phyloP scores from a whole-genome alignment of 2,888 invertebrate species.

The Malacosoma neustria region DNA sequence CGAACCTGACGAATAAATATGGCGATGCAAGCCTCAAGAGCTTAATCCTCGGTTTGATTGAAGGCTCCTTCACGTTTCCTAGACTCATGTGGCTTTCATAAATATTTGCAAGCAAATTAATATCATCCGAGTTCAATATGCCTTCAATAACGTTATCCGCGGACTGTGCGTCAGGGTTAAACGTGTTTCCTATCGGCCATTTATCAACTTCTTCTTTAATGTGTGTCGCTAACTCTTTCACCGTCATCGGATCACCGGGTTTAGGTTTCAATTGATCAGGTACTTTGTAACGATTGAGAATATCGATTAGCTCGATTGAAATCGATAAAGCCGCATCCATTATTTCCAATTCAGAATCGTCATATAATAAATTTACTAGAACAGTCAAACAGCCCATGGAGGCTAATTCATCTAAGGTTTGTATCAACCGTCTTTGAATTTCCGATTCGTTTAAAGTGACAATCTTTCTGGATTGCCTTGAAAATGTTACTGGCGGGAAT shows the following conservation, averaged over 20 bases:
- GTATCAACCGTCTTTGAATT: conserved; percentile 77
- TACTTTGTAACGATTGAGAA: conserved; percentile 74
- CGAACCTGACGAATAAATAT: conserved; percentile 74
- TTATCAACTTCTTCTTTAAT: conserved; percentile 29
- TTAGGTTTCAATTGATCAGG: conserved; percentile 32
- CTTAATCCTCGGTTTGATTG: conserved; percentile 29
- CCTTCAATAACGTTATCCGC: conserved; percentile 77
- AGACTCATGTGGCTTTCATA: conserved; percentile 70
- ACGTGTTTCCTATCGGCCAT: no score
- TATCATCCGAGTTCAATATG: conserved; percentile 77
- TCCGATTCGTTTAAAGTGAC: conserved; percentile 81
- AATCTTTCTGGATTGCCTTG: conserved; percentile 85
- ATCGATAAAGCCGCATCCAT: conserved; percentile 76
- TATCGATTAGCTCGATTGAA: conserved; percentile 64
- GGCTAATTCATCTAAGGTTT: conserved; percentile 80
- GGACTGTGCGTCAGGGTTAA: conserved; percentile 16
- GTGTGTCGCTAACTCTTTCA: conserved; percentile 33
- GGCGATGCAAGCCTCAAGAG: conserved; percentile 53
- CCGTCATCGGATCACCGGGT: conserved; percentile 28
- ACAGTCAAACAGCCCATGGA: conserved; percentile 81
- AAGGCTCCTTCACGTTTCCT: conserved; percentile 31
- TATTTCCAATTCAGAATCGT: conserved; percentile 83
- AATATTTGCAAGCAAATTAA: conserved; percentile 75
- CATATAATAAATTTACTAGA: conserved; percentile 77
- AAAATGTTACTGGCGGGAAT: conserved; percentile 87